Conservation (phyloP, 2,797 vertebrate species). For the Petrocephalus schoutedeni region DNA sequence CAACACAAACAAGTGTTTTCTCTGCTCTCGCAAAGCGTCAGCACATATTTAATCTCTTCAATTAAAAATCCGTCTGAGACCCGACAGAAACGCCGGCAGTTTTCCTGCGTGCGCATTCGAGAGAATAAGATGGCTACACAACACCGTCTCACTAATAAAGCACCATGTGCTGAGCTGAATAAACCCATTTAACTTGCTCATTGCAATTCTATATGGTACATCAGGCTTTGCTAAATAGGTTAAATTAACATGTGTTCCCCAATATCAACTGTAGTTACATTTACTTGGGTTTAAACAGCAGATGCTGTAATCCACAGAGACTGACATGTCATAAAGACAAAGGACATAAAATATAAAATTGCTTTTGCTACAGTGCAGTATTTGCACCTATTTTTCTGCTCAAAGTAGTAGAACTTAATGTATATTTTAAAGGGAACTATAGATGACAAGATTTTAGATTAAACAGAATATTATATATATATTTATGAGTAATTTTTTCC, state of each 20-base stretch:
- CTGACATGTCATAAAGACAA: not conserved
- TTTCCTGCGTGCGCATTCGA: not conserved
- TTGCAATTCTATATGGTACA: not conserved
- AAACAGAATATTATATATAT: not conserved
- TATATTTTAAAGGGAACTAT: not conserved
- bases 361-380: not conserved
- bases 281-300: not conserved
- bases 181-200: not conserved
- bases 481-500: not conserved
- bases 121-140: not conserved
- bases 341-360: not conserved
- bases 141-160: not conserved
- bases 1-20: constrained; percentile 34
- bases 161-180: not conserved
- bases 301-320: not conserved
- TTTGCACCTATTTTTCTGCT: not conserved
- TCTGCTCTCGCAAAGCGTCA: constrained; percentile 24
- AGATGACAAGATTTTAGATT: not conserved
- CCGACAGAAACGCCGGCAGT: not conserved
- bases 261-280: not conserved
- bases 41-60: constrained; percentile 33
- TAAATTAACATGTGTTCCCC: constrained; percentile 1
- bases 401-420: not conserved
- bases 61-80: constrained; percentile 10
- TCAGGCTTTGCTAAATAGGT: not conserved